Evolutionary conservation across 2,113 vertebrate species (phyloP).

Genomic region (Galbula dea): DNA sequence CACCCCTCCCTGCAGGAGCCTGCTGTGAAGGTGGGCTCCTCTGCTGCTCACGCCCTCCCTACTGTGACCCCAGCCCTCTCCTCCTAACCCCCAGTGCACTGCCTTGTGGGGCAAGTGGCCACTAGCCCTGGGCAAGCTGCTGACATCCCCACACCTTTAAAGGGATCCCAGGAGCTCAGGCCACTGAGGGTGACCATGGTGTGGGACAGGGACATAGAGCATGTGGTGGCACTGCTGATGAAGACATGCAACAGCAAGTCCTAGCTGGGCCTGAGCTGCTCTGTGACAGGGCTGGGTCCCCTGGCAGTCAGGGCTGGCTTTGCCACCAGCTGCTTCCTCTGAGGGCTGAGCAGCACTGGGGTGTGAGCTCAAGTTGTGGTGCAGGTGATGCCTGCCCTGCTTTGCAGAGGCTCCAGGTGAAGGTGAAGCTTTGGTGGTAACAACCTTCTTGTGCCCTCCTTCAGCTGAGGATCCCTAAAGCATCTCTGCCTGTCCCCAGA

Average conservation of each 20-base stretch:
- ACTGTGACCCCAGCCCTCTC: neutral
- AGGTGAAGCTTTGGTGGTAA: neutral
- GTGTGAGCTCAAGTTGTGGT: neutral
- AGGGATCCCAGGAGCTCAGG: neutral
- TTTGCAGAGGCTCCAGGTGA: neutral
- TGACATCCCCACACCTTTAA: too few species aligned
- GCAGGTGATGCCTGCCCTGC: fast-evolving
- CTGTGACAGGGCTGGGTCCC: neutral
- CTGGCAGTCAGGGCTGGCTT: neutral
- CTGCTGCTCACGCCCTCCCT: neutral
- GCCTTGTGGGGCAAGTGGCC: neutral
- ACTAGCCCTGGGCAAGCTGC: neutral
- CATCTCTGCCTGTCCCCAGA: neutral
- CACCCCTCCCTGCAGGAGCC: neutral
- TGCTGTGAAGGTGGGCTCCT: neutral
- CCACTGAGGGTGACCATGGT: fast-evolving
- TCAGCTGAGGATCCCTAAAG: neutral
- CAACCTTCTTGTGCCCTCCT: fast-evolving
- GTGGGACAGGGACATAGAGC: neutral
- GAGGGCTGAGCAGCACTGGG: neutral
- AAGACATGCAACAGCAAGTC: neutral
- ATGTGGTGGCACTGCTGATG: fast-evolving
- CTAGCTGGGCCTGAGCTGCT: neutral
- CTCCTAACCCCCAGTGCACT: neutral
- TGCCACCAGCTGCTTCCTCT: neutral